phyloP scores from a whole-genome alignment of 2,888 invertebrate species.

The Cylloceria caligata region DNA sequence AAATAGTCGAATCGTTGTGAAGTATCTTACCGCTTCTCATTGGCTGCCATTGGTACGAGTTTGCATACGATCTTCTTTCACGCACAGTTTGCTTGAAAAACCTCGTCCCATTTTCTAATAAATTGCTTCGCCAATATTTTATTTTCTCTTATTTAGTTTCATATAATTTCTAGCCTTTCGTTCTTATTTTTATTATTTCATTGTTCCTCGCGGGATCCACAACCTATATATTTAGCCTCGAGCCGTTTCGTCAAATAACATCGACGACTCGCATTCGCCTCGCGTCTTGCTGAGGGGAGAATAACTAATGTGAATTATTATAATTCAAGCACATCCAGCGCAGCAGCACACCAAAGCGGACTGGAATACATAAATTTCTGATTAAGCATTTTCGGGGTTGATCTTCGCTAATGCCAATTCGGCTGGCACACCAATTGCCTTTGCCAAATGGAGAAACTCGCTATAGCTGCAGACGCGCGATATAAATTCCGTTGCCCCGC shows the following conservation, averaged over 20 bases:
- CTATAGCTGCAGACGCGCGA: slow-evolving; percentile 23
- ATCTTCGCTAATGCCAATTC: slow-evolving; percentile 75
- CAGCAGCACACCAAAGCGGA: slow-evolving; percentile 13
- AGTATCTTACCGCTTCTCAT: not conserved
- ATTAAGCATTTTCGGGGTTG: slow-evolving; percentile 52
- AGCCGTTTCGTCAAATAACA: slow-evolving; percentile 19
- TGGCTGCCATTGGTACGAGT: not conserved
- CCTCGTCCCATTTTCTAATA: not conserved
- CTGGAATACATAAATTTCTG: slow-evolving; percentile 44
- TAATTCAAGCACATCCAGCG: slow-evolving; percentile 25
- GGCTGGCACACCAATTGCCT: slow-evolving; percentile 75
- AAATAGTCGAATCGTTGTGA: slow-evolving; percentile 9
- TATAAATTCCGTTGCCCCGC: slow-evolving; percentile 26
- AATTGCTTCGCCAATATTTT: not conserved
- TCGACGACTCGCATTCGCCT: slow-evolving; percentile 44
- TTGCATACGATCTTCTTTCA: not conserved
- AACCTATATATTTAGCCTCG: not conserved
- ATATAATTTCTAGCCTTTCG: not conserved
- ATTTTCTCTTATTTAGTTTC: not conserved
- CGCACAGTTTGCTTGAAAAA: not conserved
- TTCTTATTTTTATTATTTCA: no score
- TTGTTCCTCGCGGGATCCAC: not conserved
- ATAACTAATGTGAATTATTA: slow-evolving; percentile 33
- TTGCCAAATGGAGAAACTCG: slow-evolving; percentile 64
- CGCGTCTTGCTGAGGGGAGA: slow-evolving; percentile 24